A percentile compares a stretch with the other conserved stretches of the same genome.
Evolutionary conservation across 2,888 invertebrate genomes (phyloP).

Genomic region (Nomada goodeniana): DNA sequence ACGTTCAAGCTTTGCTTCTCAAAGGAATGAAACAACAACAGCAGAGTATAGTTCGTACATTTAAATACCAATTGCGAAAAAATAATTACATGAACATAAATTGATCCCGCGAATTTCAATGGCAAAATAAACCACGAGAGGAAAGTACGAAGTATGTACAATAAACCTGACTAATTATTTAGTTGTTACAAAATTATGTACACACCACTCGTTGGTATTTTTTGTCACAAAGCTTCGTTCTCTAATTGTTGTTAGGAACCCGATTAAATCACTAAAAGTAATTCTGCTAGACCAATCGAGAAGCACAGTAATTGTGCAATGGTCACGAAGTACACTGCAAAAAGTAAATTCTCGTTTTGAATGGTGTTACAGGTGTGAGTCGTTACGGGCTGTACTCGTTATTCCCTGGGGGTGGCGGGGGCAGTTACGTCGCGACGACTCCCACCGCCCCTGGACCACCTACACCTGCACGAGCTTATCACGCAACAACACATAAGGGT

Average conservation of each 20-base stretch:
- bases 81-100: too few species aligned
- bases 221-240: not conserved
- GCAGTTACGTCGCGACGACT: conserved; percentile 80
- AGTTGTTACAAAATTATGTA: too few species aligned
- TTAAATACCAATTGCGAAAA: too few species aligned
- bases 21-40: too few species aligned
- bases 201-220: too few species aligned
- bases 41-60: too few species aligned
- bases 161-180: too few species aligned
- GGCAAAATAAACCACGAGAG: too few species aligned
- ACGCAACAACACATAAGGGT: conserved; percentile 86
- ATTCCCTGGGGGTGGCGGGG: conserved; percentile 86
- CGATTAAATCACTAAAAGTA: not conserved
- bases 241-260: not conserved
- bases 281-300: not conserved
- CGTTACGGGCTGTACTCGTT: conserved; percentile 90
- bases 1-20: too few species aligned
- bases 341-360: conserved; percentile 35
- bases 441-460: conserved; percentile 80
- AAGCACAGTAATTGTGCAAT: not conserved
- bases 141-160: too few species aligned
- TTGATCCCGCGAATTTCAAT: too few species aligned
- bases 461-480: conserved; percentile 80
- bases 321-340: not conserved
- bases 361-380: conserved; percentile 86